These are phyloP conservation scores for Syngnathus acus DNA, from an alignment of 2,797 vertebrate species.

Conservation along the genomic window DNA sequence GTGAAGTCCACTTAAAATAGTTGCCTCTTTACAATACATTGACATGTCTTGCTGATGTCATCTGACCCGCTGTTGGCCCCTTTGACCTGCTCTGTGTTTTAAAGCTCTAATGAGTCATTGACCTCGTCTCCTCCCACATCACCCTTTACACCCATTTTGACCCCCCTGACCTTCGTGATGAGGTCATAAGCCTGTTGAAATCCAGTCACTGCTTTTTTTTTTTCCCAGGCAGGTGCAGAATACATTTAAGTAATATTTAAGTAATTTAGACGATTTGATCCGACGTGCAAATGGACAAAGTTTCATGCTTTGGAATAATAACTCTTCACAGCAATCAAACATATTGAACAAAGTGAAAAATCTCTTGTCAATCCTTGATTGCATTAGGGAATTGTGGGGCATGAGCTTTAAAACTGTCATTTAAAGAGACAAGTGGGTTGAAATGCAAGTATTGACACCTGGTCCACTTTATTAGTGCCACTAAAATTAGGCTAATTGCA, in stretches of 20 bases:
- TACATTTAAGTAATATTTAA: not conserved
- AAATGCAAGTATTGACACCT: constrained; percentile 1
- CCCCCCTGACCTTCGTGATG: constrained; percentile 27
- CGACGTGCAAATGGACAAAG: not conserved
- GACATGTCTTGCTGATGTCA: constrained; percentile 50
- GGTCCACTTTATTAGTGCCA: not conserved
- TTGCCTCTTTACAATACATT: constrained; percentile 27
- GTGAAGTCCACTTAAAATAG: constrained; percentile 23
- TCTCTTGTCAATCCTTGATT: not conserved
- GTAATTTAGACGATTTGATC: not conserved
- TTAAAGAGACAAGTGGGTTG: not conserved
- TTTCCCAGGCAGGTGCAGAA: not conserved
- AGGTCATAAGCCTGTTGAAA: constrained; percentile 46
- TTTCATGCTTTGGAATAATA: not conserved
- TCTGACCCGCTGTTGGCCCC: constrained; percentile 43
- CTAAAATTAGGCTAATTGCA: constrained; percentile 1
- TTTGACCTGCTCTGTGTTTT: constrained; percentile 49
- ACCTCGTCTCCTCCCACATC: constrained; percentile 49
- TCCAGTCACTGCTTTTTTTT: constrained; percentile 17
- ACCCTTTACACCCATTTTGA: constrained; percentile 40
- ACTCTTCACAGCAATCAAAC: not conserved
- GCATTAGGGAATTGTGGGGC: not conserved
- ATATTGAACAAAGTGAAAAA: constrained; percentile 3
- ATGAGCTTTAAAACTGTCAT: not conserved
- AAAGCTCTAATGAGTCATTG: constrained; percentile 58